Conservation (phyloP, 2,113 vertebrate genomes). For the Equus quagga region DNA sequence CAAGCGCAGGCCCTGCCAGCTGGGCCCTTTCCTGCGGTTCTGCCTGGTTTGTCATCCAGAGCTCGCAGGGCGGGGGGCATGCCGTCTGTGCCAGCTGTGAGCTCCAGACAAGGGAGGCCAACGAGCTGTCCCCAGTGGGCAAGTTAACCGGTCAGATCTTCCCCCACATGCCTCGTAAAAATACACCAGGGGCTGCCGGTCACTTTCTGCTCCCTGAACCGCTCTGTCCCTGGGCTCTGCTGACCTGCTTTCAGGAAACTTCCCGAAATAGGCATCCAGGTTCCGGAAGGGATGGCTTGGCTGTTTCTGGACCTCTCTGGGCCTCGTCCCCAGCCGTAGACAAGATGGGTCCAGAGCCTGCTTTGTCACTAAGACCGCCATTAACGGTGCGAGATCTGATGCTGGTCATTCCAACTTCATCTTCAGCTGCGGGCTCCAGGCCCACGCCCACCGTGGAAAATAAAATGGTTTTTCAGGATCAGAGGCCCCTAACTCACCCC, state of each 20-base stretch:
- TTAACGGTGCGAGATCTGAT: background rate
- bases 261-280: background rate
- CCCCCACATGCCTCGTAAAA: fast-evolving
- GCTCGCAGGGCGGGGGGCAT: too few species aligned
- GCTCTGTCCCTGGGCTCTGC: too few species aligned
- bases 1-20: background rate
- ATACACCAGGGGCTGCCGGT: background rate
- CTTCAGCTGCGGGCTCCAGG: background rate
- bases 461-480: background rate
- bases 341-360: background rate
- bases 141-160: background rate
- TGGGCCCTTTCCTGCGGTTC: background rate
- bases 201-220: background rate
- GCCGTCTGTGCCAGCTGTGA: background rate
- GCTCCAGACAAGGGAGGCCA: background rate
- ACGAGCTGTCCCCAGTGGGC: background rate
- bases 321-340: background rate
- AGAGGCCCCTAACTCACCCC: background rate
- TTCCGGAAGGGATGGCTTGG: background rate
- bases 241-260: too few species aligned
- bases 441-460: background rate
- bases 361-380: background rate
- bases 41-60: too few species aligned
- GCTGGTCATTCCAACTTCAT: background rate
- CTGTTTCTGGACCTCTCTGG: background rate